phyloP scores from a whole-genome alignment of 2,797 vertebrate species.

The Cirrhinus molitorella region DNA sequence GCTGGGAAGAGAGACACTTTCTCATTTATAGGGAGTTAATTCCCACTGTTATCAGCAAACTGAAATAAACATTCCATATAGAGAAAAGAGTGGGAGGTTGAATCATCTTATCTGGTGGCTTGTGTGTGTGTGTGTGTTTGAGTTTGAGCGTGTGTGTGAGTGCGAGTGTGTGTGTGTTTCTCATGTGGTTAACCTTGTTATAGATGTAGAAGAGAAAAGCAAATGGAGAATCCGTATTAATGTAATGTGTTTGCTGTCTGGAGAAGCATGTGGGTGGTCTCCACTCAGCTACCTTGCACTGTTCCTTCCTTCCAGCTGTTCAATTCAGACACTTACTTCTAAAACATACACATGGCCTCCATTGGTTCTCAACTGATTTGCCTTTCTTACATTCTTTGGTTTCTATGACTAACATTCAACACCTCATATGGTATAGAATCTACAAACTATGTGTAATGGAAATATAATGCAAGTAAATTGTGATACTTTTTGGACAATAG shows the following conservation, averaged over 20 bases:
- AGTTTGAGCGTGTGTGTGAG: background rate
- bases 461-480: background rate
- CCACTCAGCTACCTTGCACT: conserved; percentile 35
- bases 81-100: conserved; percentile 62
- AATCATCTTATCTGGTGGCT: conserved; percentile 57
- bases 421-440: background rate
- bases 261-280: conserved; percentile 38
- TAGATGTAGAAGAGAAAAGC: conserved; percentile 57
- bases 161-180: conserved; percentile 31
- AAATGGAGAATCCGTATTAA: conserved; percentile 54
- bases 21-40: conserved; percentile 66
- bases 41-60: conserved; percentile 59
- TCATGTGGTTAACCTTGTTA: conserved; percentile 67
- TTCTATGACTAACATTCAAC: conserved; percentile 26
- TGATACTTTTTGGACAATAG: background rate
- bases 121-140: conserved; percentile 30
- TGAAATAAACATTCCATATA: conserved; percentile 67
- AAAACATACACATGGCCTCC: conserved; percentile 43
- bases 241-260: conserved; percentile 57
- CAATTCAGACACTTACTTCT: conserved; percentile 47
- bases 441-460: background rate
- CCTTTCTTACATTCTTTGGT: background rate
- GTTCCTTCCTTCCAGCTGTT: conserved; percentile 59
- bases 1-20: conserved; percentile 69
- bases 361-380: conserved; percentile 18